A percentile compares a stretch with the other conserved stretches of the same genome.
Evolutionary conservation across 2,113 vertebrate species (phyloP).

Genomic region (Petromus typicus): DNA sequence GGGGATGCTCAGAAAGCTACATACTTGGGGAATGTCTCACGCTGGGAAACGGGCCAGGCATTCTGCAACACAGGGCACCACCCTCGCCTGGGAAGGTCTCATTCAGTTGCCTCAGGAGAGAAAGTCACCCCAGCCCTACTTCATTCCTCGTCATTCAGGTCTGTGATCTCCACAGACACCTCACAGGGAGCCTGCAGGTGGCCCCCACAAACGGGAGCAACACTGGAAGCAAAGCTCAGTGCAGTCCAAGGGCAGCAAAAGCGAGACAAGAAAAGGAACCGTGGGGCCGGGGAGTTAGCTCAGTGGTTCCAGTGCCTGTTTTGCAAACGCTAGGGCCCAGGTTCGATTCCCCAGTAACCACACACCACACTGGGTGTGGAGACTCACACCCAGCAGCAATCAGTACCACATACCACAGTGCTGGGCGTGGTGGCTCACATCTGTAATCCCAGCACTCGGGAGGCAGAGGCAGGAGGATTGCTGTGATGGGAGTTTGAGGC

Average conservation of each 20-base stretch:
- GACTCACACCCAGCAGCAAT: too few relatives aligned
- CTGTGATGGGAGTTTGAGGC: too few relatives aligned
- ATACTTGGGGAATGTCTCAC: slow-evolving; percentile 78
- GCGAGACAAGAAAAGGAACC: background rate
- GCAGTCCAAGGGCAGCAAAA: background rate
- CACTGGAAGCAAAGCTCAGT: background rate
- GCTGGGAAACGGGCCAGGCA: slow-evolving; percentile 75
- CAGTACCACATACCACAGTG: too few relatives aligned
- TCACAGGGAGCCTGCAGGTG: background rate
- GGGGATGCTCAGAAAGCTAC: slow-evolving; percentile 28
- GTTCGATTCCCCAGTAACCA: too few relatives aligned
- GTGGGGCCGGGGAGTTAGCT: too few relatives aligned
- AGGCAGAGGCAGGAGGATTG: too few relatives aligned
- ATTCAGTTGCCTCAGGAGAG: slow-evolving; percentile 68
- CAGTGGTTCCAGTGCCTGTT: too few relatives aligned
- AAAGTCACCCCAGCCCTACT: background rate
- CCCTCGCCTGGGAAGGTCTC: slow-evolving; percentile 67
- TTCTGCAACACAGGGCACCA: slow-evolving; percentile 72
- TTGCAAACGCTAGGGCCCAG: too few relatives aligned
- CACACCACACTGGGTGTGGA: too few relatives aligned
- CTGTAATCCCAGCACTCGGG: too few relatives aligned
- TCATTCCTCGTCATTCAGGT: background rate
- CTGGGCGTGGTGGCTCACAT: too few relatives aligned
- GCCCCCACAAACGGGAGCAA: background rate
- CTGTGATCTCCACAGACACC: background rate